These are phyloP conservation scores for Brachionus rubens DNA, from an alignment of 1,140 invertebrate species.

Conservation along the genomic window DNA sequence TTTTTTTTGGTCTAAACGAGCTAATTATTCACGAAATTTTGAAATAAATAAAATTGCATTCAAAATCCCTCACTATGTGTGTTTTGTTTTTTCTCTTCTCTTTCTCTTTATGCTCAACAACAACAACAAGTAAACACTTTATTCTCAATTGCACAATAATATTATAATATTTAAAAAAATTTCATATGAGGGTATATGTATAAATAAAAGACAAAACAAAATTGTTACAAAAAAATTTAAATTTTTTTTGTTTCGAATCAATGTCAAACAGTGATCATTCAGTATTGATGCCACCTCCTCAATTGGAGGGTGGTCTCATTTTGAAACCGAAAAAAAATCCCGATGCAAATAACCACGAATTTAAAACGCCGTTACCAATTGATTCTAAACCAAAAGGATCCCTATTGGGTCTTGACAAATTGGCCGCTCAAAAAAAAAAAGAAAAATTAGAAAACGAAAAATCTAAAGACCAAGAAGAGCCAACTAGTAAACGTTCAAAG, in stretches of 20 bases:
- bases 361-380: conserved; percentile 20
- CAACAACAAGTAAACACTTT: not conserved
- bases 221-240: not conserved
- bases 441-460: conserved; percentile 18
- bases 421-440: conserved; percentile 33
- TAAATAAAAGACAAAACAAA: not conserved
- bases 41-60: too few species aligned
- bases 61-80: too few species aligned
- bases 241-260: not conserved
- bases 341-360: not conserved
- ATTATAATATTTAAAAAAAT: too few species aligned
- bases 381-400: conserved; percentile 22
- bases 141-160: conserved; percentile 15
- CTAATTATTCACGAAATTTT: too few species aligned
- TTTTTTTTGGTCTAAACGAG: too few species aligned
- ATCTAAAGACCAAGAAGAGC: not conserved
- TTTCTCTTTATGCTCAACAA: too few species aligned
- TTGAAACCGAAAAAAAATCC: conserved; percentile 20
- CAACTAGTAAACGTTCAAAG: conserved; percentile 13
- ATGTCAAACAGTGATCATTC: conserved; percentile 23
- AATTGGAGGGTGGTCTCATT: conserved; percentile 7
- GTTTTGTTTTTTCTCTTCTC: too few species aligned
- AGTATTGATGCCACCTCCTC: conserved; percentile 28
- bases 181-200: too few species aligned
- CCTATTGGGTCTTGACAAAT: conserved; percentile 15